Percentiles rank a stretch among this genome's conserved stretches.
phyloP scores from a whole-genome alignment of 2,888 invertebrate species.

The Ditylenchus weischeri region DNA sequence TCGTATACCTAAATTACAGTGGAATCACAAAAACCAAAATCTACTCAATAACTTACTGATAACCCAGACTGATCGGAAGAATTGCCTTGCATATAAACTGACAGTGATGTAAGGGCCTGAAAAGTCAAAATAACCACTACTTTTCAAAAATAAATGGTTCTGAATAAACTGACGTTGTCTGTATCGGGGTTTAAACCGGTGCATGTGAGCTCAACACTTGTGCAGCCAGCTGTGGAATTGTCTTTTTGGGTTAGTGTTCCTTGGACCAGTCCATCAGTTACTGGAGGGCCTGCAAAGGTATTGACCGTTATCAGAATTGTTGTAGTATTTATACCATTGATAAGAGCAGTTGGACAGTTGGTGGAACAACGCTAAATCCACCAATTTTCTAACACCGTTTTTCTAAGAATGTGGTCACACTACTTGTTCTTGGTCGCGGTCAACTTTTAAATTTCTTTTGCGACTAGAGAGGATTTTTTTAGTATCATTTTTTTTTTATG shows the following conservation, averaged over 20 bases:
- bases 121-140: too few species aligned
- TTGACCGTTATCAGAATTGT: neutral
- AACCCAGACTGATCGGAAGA: neutral
- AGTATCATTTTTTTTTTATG: too few species aligned
- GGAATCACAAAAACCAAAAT: too few species aligned
- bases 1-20: neutral
- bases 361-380: neutral
- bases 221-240: neutral
- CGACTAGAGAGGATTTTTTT: too few species aligned
- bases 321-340: neutral
- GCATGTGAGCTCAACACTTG: neutral
- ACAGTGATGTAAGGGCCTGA: neutral
- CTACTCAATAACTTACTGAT: neutral
- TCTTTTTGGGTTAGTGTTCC: neutral
- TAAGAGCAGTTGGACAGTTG: neutral
- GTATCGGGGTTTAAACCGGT: neutral
- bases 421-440: too few species aligned
- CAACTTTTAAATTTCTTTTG: too few species aligned
- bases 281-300: neutral
- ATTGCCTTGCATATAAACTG: slow-evolving; percentile 2
- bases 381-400: too few species aligned
- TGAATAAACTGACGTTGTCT: neutral
- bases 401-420: too few species aligned
- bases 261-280: neutral
- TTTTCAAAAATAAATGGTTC: too few species aligned